Conservation (phyloP, 2,797 vertebrate genomes). For the Aldrovandia affinis region DNA sequence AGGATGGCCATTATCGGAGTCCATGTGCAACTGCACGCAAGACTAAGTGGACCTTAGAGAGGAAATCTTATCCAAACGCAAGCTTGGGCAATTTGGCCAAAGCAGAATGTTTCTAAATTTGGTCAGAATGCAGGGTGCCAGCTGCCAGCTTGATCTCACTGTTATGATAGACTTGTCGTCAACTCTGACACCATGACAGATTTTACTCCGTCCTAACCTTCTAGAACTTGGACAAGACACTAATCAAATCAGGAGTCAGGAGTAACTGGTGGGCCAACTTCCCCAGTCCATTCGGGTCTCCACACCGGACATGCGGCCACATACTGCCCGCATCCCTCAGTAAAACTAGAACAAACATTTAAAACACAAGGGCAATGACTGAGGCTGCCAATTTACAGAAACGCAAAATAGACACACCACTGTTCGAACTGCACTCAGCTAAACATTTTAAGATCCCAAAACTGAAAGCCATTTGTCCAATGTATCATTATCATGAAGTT, state of each 20-base stretch:
- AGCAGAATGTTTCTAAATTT: conserved; percentile 61
- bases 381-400: too few species aligned
- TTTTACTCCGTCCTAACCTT: conserved; percentile 33
- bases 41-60: neutral
- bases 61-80: neutral
- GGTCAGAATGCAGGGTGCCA: conserved; percentile 46
- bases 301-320: too few species aligned
- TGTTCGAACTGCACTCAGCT: too few species aligned
- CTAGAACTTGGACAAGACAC: conserved; percentile 39
- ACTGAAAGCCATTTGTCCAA: too few species aligned
- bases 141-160: conserved; percentile 43
- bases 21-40: neutral
- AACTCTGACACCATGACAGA: conserved; percentile 50
- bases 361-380: too few species aligned
- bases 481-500: too few species aligned
- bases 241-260: neutral
- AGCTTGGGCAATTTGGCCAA: conserved; percentile 22
- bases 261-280: neutral
- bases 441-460: too few species aligned
- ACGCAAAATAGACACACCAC: too few species aligned
- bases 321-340: too few species aligned
- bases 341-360: too few species aligned
- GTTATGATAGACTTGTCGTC: conserved; percentile 53
- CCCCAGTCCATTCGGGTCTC: neutral
- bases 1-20: neutral